Evolutionary conservation across 37 sponge, comb jelly and placozoan species (phyloP), one percentile per base, ranked within the genome.

Genomic region (Trichoplax adhaerens): DNA sequence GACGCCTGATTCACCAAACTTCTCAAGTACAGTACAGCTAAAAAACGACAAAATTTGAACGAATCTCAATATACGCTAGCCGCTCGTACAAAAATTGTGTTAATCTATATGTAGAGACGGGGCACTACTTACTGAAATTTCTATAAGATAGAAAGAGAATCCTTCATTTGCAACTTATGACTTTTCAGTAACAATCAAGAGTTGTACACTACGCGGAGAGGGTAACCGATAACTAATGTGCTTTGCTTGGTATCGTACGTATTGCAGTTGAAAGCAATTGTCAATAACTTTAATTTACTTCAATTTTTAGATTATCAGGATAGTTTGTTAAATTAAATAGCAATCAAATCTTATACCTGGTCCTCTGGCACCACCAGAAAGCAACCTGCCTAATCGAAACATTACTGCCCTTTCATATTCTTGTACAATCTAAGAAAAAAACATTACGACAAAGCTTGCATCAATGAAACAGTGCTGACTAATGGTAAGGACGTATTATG

Each of bases 361-460:
- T 0, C 91, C 91, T 53, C 73, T 75, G 61, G 78, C 88, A 56
- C 79, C 87, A n/a, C 77, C 64, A 71, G 65, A 77, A 50, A 46
- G 48, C 48, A 93, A 65, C 7, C 97, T 74, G 8, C 97, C 97
- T 12, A 95, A 84, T 70, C 92, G 74, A 68, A 91, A 88, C 3
- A 95, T 85, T 3, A 95, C 86, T 2, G 92, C 97, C 50, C 92
- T 59, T 74, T 91, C 84, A 71, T 94, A 94, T 57, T 83, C 84
- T 7, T 87, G 82, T 1, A 94, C 77, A 48, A 84, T 66, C 84
- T 87, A 61, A 48, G 52, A 4, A n/a, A 71, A 50, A 3, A 8
- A 58, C n/a, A 55, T 1, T 6, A 29, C 29, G 29, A 29, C 29
- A 29, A 29, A 29, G 29, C 29, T 29, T 29, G 29, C 29, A 29